phyloP scores from a whole-genome alignment of 2,113 vertebrate species.

The Nesospiza acunhae region DNA sequence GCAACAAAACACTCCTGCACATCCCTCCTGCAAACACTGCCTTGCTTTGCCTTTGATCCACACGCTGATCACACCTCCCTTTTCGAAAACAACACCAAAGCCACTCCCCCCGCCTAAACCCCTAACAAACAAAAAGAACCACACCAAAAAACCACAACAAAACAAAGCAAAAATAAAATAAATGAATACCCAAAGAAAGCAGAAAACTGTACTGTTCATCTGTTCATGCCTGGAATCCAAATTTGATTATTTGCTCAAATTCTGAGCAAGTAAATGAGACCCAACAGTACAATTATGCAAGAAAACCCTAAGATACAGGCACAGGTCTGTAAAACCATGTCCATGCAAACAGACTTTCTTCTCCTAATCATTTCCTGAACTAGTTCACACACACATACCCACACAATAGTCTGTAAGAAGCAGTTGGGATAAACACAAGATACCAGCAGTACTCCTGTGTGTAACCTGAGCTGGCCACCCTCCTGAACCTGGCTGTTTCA shows the following conservation, averaged over 20 bases:
- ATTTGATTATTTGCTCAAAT: not conserved
- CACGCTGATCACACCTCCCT: not conserved
- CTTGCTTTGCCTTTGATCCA: not conserved
- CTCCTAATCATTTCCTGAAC: not conserved
- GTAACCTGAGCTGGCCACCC: not conserved
- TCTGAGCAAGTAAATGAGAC: not conserved
- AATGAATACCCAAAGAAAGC: not conserved
- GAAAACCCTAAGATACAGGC: not conserved
- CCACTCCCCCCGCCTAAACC: not conserved
- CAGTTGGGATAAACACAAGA: not conserved
- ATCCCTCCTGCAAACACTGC: not conserved
- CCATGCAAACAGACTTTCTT: not conserved
- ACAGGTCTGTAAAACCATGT: not conserved
- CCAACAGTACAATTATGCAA: not conserved
- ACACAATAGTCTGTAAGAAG: not conserved
- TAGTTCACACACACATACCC: not conserved
- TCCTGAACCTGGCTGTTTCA: not conserved
- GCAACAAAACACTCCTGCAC: not conserved
- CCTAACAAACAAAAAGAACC: not conserved
- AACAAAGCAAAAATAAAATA: not conserved
- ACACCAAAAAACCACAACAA: not conserved
- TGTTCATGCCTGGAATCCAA: not conserved
- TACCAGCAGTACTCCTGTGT: not conserved
- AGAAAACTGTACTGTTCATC: not conserved
- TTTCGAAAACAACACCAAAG: not conserved